These are phyloP conservation scores for Ormyrus labotus DNA, from an alignment of 2,888 invertebrate species.

Conservation along the genomic window DNA sequence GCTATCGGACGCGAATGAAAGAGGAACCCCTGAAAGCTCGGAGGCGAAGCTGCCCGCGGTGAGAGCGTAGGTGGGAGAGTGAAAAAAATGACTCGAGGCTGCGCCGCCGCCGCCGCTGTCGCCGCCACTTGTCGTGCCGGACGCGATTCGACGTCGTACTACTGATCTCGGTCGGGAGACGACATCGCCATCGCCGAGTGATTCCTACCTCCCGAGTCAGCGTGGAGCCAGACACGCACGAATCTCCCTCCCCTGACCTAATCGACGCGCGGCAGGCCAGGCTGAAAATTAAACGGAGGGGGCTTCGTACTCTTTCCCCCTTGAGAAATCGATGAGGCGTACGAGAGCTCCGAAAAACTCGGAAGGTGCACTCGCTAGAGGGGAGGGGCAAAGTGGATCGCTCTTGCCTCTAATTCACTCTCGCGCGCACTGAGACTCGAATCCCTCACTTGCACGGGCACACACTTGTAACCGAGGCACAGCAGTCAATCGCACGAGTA, in stretches of 20 bases:
- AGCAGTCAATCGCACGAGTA: no score
- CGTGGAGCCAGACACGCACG: no score
- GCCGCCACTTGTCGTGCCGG: slow-evolving; percentile 8
- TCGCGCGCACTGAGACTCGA: not conserved
- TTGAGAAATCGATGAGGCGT: slow-evolving; percentile 39
- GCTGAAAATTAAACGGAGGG: not conserved
- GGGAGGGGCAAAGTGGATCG: not conserved
- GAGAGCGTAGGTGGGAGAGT: no score
- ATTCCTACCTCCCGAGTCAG: not conserved
- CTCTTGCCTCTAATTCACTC: not conserved
- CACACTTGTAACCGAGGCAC: not conserved
- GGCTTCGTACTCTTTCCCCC: not conserved
- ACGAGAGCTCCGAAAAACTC: not conserved
- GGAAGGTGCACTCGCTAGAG: not conserved
- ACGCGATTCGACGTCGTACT: slow-evolving; percentile 19
- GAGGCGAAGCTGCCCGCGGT: no score
- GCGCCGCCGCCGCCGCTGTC: not conserved
- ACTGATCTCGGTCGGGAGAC: not conserved
- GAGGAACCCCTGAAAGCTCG: no score
- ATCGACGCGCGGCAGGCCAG: not conserved
- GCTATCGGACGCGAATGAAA: no score
- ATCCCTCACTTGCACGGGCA: not conserved
- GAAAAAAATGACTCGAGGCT: no score
- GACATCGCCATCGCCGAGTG: not conserved
- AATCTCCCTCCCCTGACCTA: not conserved